Conservation (phyloP, 2,888 invertebrate species). For the Lysandra bellargus region DNA sequence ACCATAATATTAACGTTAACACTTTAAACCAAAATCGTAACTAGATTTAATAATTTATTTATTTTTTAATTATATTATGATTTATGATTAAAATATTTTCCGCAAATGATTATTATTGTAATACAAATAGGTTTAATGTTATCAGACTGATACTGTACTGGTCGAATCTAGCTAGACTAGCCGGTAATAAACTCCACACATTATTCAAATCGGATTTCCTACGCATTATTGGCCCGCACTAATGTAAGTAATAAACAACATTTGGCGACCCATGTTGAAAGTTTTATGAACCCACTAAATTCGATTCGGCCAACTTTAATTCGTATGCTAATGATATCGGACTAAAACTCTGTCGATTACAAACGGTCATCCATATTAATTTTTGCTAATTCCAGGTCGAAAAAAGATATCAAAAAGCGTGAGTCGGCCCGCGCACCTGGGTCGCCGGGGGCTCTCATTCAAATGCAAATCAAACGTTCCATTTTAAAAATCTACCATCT, state of each 20-base stretch:
- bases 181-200: not conserved
- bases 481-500: constrained; percentile 81
- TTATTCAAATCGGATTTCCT: constrained; percentile 27
- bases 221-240: constrained; percentile 18
- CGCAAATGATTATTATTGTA: too few species aligned
- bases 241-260: constrained; percentile 31
- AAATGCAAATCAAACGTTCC: constrained; percentile 82
- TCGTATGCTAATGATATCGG: constrained; percentile 55
- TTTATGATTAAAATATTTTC: too few species aligned
- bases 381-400: constrained; percentile 46
- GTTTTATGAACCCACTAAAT: constrained; percentile 42
- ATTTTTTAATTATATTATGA: too few species aligned
- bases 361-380: constrained; percentile 66
- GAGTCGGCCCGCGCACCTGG: constrained; percentile 72
- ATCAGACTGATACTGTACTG: not conserved
- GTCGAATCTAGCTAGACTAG: not conserved
- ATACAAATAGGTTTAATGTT: not conserved
- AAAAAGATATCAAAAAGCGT: constrained; percentile 58
- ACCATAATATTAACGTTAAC: too few species aligned
- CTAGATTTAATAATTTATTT: too few species aligned
- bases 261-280: constrained; percentile 34
- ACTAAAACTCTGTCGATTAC: constrained; percentile 57
- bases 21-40: not conserved
- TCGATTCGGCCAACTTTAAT: constrained; percentile 44
- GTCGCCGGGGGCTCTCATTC: constrained; percentile 79